These are phyloP conservation scores for Eublepharis macularius DNA, from an alignment of 2,113 vertebrate genomes.

Conservation along the genomic window DNA sequence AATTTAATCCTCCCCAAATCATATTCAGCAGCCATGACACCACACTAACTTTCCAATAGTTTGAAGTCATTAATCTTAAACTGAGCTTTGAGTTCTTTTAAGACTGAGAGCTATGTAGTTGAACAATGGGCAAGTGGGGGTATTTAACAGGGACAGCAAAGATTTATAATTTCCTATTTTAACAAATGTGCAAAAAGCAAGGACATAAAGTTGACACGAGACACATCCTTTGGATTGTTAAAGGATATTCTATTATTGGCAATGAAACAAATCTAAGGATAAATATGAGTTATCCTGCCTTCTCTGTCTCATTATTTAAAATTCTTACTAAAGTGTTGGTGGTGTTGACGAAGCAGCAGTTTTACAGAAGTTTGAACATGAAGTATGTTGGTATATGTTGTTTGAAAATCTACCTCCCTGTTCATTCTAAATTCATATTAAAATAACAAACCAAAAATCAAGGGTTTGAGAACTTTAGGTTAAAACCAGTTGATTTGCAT, in stretches of 20 bases:
- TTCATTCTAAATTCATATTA: slow-evolving; percentile 53
- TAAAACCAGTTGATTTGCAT: slow-evolving; percentile 41
- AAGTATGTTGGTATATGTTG: not conserved
- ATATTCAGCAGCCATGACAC: not conserved
- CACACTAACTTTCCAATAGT: not conserved
- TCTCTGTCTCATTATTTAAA: not conserved
- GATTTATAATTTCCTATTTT: not conserved
- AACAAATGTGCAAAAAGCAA: not conserved
- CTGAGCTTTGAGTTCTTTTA: not conserved
- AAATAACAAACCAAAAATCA: slow-evolving; percentile 55
- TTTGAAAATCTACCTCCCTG: not conserved
- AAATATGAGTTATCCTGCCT: not conserved
- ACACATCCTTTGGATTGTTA: not conserved
- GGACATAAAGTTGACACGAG: not conserved
- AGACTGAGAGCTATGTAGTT: not conserved
- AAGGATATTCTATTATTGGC: not conserved
- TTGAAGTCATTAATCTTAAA: not conserved
- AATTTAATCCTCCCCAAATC: not conserved
- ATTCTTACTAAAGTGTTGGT: not conserved
- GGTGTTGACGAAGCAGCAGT: not conserved
- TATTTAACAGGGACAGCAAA: not conserved
- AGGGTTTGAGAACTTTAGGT: slow-evolving; percentile 47
- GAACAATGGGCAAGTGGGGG: not conserved
- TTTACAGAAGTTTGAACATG: not conserved
- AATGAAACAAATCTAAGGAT: not conserved